These are phyloP conservation scores for Macrophya alboannulata DNA, from an alignment of 2,888 invertebrate species.

Conservation along the genomic window DNA sequence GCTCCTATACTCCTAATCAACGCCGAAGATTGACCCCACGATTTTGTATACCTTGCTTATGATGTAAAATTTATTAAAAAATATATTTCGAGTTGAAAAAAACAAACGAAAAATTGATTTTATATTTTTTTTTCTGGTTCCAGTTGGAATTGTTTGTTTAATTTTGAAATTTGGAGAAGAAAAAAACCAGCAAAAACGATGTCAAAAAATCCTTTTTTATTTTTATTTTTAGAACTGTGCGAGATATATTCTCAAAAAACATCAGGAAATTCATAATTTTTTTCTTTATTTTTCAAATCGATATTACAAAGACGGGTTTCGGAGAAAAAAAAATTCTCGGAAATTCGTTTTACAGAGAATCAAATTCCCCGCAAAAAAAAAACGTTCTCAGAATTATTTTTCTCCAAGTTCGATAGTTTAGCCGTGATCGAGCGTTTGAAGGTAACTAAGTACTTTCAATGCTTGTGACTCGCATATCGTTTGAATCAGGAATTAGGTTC, in stretches of 20 bases:
- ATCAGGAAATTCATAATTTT: too few species aligned
- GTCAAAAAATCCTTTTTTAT: too few species aligned
- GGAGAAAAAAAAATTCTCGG: neutral
- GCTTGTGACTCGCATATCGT: neutral
- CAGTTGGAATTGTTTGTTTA: too few species aligned
- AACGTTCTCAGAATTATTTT: neutral
- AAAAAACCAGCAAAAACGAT: too few species aligned
- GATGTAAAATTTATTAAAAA: too few species aligned
- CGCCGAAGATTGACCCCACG: neutral
- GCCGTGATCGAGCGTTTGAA: neutral
- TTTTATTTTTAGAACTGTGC: too few species aligned
- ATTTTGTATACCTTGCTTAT: neutral
- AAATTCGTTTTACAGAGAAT: neutral
- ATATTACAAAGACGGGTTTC: neutral
- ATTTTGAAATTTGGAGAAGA: too few species aligned
- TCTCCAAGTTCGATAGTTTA: neutral
- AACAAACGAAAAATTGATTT: too few species aligned
- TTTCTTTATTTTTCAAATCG: neutral
- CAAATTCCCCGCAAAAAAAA: neutral
- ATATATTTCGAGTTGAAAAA: too few species aligned
- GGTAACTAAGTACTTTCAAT: neutral
- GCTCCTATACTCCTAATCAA: slow-evolving; percentile 57
- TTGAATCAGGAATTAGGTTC: neutral
- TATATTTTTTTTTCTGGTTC: too few species aligned
- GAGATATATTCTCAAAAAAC: too few species aligned